Percentiles rank a stretch among this genome's conserved stretches.
These are phyloP conservation scores for Odontophorus gujanensis DNA, from an alignment of 2,113 vertebrate genomes.

Conservation along the genomic window DNA sequence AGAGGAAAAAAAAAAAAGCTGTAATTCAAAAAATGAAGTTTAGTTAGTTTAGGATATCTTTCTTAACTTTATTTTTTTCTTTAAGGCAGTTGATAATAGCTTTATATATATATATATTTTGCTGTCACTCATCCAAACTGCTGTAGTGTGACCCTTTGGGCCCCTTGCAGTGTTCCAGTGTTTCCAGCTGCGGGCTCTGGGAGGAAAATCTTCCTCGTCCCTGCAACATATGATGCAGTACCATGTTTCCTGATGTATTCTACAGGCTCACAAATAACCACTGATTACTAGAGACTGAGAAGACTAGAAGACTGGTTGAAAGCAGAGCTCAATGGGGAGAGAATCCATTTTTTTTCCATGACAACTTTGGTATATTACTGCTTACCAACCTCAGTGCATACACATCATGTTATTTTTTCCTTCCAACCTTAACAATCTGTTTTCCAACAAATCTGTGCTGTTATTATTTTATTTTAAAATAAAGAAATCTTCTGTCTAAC, in stretches of 20 bases:
- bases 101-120: neutral
- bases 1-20: slow-evolving; percentile 35
- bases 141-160: neutral
- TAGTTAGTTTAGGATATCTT: neutral
- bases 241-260: neutral
- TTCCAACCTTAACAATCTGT: neutral
- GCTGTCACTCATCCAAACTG: neutral
- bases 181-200: neutral
- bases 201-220: neutral
- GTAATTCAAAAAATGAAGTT: slow-evolving; percentile 71
- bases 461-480: neutral
- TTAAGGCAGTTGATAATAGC: slow-evolving; percentile 10
- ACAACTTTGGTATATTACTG: neutral
- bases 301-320: neutral
- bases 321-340: neutral
- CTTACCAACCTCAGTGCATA: fast-evolving
- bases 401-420: fast-evolving
- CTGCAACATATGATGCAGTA: fast-evolving
- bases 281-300: fast-evolving
- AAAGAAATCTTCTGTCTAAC: neutral
- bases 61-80: neutral
- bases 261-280: neutral
- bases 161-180: neutral
- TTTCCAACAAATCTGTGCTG: neutral
- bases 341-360: neutral